Evolutionary conservation across 2,888 invertebrate genomes (phyloP), one percentile per base, ranked within the genome.

Genomic region (Mactromeris polynyma): DNA sequence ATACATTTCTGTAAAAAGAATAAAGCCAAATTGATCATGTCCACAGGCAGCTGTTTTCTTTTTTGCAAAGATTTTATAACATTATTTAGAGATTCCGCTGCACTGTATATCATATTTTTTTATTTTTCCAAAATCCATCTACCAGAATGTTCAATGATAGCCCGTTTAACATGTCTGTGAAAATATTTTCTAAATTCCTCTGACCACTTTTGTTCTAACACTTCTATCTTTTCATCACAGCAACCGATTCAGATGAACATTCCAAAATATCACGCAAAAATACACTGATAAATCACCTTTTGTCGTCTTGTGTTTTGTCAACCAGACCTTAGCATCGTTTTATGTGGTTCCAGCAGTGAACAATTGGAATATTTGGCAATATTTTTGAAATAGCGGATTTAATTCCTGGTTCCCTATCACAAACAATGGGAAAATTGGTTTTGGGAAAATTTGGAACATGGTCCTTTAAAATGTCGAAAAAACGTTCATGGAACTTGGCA

Each of bases 401-500:
- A 69, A 87, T 87, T 4, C 87, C 83, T 9, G 87, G 21, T 42
- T 83, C 87, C 19, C 83, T 51, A 31, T 83, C n/a, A n/a, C n/a
- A n/a, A n/a, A n/a, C n/a, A n/a, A n/a, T 33, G 3, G 73, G 81
- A 51, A 9, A 51, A 1, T 36, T 83, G 1, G 83, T 87, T 83
- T 83, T 83, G 4, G 2, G 26, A 6, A 87, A 33, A 58, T 83
- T 87, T 78, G 87, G 87, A 17, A 83, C 42, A 79, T 83, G 26
- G 21, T 83, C 78, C 26, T 51, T 36, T 33, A 83, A 38, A n/a
- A 87, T 83, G 19, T 46, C 11, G 36, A 87, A 87, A 51, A 87
- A 78, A 26, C 82, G 46, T 58, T 78, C 78, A 58, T 87, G 87
- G 40, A 87, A 87, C 40, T 87, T 87, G 7, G n/a, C n/a, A n/a